Base-by-base conservation (phyloP, 2,113 vertebrate genomes). In the Pangasianodon gigas region DNA sequence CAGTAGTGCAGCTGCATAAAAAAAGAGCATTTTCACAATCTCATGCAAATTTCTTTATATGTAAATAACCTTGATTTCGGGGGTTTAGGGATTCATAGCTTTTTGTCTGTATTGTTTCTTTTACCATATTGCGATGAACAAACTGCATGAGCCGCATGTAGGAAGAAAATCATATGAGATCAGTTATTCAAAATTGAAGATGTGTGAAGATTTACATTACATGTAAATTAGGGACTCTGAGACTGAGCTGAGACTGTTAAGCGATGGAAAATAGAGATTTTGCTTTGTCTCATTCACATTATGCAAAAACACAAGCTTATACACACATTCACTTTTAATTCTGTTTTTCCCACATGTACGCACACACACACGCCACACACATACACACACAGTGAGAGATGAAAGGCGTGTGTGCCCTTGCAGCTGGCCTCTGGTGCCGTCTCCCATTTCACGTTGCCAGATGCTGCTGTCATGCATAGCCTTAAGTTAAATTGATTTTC, bases 401-500 rank as follows among this genome's bases (percentile, higher is more conserved):
- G 60, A 92, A 88, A 90, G 88, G 77, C 79, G 51, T 91, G 85
- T 77, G 87, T 90, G 89, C 82, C 80, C 75, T 89, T 90, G 82
- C 85, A 89, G 80, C 83, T 58, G 87, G 84, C 87, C 85, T 75
- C 74, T 88, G 89, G 88, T 92, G 83, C 84, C 56, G 77, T 92
- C 85, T 93, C 84, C 52, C 82, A 75, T 93, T 92, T 93, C 92
- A 91, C 89, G 88, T 90, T 89, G 90, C 88, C 92, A 91, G 92
- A 93, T 90, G 89, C 91, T 90, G 83, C 82, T 77, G 87, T 77
- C 85, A 88, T 82, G 90, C 81, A 84, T 52, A 56, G 62, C 87
- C 69, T 69, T 84, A 87, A 89, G 80, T 79, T 89, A 88, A 90
- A 93, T 91, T 91, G 92, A 93, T 93, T 91, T 90, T 91, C 74